Conservation (phyloP, 2,797 vertebrate genomes). For the Geotrypetes seraphini region DNA sequence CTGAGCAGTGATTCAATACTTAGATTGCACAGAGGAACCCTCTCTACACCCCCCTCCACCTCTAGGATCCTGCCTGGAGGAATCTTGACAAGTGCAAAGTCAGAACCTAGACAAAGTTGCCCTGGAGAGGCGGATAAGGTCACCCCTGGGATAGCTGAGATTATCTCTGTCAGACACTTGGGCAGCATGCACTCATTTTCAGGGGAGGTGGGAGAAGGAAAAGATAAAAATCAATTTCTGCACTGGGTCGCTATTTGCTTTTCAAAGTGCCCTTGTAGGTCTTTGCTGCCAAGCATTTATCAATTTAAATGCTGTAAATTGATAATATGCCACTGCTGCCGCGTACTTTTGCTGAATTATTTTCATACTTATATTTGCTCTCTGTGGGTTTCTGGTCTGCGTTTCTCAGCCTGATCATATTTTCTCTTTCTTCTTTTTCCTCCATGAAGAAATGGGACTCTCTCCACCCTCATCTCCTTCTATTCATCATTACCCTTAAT, state of each 20-base stretch:
- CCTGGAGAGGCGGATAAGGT: conserved; percentile 83
- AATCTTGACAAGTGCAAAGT: conserved; percentile 77
- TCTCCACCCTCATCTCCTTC: too few species aligned
- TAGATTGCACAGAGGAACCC: conserved; percentile 71
- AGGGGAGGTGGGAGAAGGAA: too few species aligned
- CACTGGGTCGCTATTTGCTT: conserved; percentile 83
- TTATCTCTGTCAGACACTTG: conserved; percentile 91
- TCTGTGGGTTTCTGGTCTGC: too few species aligned
- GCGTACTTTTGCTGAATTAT: conserved; percentile 70
- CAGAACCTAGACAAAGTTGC: conserved; percentile 72
- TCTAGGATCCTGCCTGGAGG: conserved; percentile 65
- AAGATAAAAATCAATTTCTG: conserved; percentile 79
- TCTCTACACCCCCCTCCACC: conserved; percentile 30
- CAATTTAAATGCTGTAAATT: conserved; percentile 90
- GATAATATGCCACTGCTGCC: conserved; percentile 75
- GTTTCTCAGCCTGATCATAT: too few species aligned
- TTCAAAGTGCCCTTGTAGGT: conserved; percentile 91
- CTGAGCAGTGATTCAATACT: conserved; percentile 59
- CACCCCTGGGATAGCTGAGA: conserved; percentile 80
- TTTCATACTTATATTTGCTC: conserved; percentile 59
- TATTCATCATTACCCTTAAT: too few species aligned
- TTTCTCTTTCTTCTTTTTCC: too few species aligned
- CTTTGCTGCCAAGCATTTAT: conserved; percentile 78
- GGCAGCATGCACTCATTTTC: conserved; percentile 85
- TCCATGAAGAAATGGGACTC: too few species aligned